Percentiles rank a stretch among this genome's conserved stretches.
Conservation (phyloP, 2,797 vertebrate genomes). For the Amblyopsis hoosieri region DNA sequence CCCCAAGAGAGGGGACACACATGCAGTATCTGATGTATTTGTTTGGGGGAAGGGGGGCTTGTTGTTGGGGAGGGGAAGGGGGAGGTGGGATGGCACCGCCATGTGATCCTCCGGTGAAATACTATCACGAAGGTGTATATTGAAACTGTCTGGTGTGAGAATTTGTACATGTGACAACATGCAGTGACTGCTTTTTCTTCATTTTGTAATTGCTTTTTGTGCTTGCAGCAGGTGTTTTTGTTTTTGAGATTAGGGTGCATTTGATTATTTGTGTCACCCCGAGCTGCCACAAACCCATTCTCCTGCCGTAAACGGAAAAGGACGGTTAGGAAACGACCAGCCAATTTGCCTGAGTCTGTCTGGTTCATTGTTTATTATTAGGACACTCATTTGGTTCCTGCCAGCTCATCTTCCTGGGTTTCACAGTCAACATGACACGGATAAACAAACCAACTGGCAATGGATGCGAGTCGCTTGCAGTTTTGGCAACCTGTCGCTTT, state of each 20-base stretch:
- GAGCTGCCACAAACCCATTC: constrained; percentile 2
- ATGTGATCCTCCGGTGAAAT: constrained; percentile 48
- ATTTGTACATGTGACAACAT: constrained; percentile 1
- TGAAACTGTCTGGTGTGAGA: constrained; percentile 21
- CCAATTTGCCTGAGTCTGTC: constrained; percentile 23
- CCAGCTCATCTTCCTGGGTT: constrained; percentile 58
- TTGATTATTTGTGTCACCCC: constrained; percentile 25
- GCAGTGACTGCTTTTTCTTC: not conserved
- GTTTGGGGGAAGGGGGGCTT: constrained; percentile 41
- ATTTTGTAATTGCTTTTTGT: constrained; percentile 20
- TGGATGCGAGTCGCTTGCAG: constrained; percentile 20
- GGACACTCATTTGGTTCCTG: constrained; percentile 49
- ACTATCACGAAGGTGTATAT: constrained; percentile 24
- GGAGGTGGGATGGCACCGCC: constrained; percentile 36
- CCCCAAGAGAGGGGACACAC: constrained; percentile 36
- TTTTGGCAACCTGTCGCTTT: constrained; percentile 28
- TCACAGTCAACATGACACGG: constrained; percentile 43
- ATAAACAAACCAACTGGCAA: constrained; percentile 44
- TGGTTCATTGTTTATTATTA: constrained; percentile 58
- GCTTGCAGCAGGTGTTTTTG: constrained; percentile 14
- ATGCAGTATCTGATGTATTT: constrained; percentile 46
- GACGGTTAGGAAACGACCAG: constrained; percentile 18
- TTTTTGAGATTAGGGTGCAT: constrained; percentile 29
- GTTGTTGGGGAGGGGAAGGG: constrained; percentile 21
- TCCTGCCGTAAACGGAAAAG: constrained; percentile 7